Conservation (phyloP, 2,797 vertebrate genomes). For the Poeciliopsis gracilis region DNA sequence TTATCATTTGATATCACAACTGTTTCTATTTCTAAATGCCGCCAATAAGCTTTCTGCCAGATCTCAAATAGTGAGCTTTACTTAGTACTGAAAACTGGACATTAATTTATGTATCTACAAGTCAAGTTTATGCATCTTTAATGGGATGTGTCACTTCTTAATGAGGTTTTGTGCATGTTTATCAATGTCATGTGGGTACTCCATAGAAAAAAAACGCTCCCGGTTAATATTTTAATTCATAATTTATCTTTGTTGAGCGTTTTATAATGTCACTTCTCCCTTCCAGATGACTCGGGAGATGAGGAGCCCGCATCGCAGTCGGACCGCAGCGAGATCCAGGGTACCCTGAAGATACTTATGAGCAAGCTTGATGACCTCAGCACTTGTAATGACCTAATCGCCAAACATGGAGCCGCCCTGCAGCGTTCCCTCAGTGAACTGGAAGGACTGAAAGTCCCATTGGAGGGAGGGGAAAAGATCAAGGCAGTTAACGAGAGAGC, state of each 20-base stretch:
- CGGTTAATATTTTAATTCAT: background rate
- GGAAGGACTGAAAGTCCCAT: constrained; percentile 87
- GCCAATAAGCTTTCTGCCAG: background rate
- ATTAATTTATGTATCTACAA: constrained; percentile 11
- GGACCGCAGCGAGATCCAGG: constrained; percentile 90
- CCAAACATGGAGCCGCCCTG: constrained; percentile 95
- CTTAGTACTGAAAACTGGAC: background rate
- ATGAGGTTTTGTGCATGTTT: background rate
- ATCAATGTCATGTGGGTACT: background rate
- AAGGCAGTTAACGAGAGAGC: constrained; percentile 94
- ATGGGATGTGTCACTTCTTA: constrained; percentile 1
- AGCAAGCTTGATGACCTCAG: constrained; percentile 95
- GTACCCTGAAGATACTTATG: constrained; percentile 89
- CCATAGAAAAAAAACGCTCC: background rate
- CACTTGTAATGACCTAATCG: constrained; percentile 95
- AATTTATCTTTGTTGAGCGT: background rate
- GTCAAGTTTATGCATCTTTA: constrained; percentile 1
- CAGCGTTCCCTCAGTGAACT: constrained; percentile 96
- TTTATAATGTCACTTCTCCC: constrained; percentile 20
- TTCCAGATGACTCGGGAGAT: constrained; percentile 95
- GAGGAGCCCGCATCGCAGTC: constrained; percentile 91
- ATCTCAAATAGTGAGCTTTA: background rate
- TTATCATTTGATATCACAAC: background rate
- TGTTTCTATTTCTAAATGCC: background rate
- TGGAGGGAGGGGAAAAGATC: constrained; percentile 93